Evolutionary conservation across 2,888 invertebrate species (phyloP), one percentile per base, ranked within the genome.

Genomic region (Sylvicola cinctus): DNA sequence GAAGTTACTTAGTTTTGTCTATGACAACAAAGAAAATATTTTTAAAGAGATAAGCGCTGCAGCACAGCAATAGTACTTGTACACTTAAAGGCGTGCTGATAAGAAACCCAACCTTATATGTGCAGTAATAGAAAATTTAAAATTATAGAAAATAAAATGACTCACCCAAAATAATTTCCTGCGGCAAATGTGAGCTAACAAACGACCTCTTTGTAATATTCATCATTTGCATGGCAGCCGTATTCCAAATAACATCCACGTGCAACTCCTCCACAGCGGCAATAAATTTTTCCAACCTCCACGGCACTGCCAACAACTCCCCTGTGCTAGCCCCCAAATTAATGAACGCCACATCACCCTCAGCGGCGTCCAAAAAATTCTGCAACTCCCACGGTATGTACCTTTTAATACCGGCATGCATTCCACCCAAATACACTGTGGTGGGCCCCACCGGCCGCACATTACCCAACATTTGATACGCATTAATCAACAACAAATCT

Each of bases 381-480:
- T 42, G 31, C 34, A 46, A 39, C 31, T 42, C 40, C 32, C 36
- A 31, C 16, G 44, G 37, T 28, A 46, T 5, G 12, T n/a, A 33
- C 23, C 36, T 33, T 38, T 42, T 41, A 35, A 38, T 34, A n/a
- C 38, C 37, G 10, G 42, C 41, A 43, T 46, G 46, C 27, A 46
- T 43, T 12, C 46, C 46, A 36, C 46, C 46, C 32, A 46, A 39
- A 28, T 44, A 43, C 10, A 46, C 36, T 30, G 46, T 46, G 2
- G 45, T 44, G 6, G 45, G 44, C 10, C 42, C 43, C 34, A 41
- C 40, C 34, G 46, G 45, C 16, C 46, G 42, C 10, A 42, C 38
- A 38, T 45, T 45, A 14, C 45, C 44, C 16, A 46, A 32, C 11
- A 38, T 40, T 37, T 44, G 42, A 28, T 45, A 46, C 23, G 40